Base-by-base conservation (phyloP, 2,888 invertebrate genomes). In the Axea sp. region DNA sequence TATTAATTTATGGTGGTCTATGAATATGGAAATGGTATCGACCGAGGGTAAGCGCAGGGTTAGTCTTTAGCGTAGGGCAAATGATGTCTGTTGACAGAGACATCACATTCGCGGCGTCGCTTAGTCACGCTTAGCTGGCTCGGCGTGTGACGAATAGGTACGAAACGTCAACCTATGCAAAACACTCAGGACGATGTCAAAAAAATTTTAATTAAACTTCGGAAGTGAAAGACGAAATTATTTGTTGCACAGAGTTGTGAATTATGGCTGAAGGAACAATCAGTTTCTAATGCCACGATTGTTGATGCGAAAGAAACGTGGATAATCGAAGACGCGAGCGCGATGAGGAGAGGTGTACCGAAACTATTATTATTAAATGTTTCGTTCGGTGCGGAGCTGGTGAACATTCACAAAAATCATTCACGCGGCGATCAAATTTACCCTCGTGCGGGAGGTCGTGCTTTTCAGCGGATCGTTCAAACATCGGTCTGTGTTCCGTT, bases 181-280 rank as follows among this genome's bases (percentile, higher is more conserved):
- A 68, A 51, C 51, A 11, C 49, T 22, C 24, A 33, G 7, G 14
- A 17, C 11, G 31, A 3, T n/a, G 19, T 1, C 11, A 12, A 17
- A 69, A 69, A 69, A 69, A 69, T 69, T 47, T 69, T 69, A 69
- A 69, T 69, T 69, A 69, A 69, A 69, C 69, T 60, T 69, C 69
- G 45, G 69, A 69, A 69, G 60, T 53, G 59, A 45, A 35, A 28
- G 30, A 60, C 33, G 45, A 45, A 68, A 51, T 43, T 47, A 65
- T 57, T 57, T 67, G 47, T 39, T 43, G 51, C 43, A 11, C 15
- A 35, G 39, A 45, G 41, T 11, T 30, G 65, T 65, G 45, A 57
- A 57, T 57, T 49, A 57, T 30, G 30, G 22, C 47, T 28, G 33
- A 53, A 26, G 39, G 39, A 57, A 49, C 67, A 57, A 65, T 53